Percentiles rank a stretch among this genome's conserved stretches.
Conservation (phyloP, 2,888 invertebrate genomes). For the Polydrusus pterygomalis region DNA sequence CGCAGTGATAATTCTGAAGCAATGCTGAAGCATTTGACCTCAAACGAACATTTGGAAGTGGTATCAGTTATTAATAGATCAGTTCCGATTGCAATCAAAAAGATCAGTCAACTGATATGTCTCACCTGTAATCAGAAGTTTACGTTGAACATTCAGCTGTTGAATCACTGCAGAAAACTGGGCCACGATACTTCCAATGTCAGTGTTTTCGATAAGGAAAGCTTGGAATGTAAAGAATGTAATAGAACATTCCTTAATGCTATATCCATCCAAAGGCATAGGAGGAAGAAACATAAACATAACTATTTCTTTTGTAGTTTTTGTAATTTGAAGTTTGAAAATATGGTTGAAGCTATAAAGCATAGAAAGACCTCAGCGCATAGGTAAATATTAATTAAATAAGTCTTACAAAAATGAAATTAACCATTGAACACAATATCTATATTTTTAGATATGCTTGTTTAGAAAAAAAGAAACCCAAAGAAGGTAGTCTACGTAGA, state of each 20-base stretch:
- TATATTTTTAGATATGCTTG: slow-evolving; percentile 72
- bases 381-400: slow-evolving; percentile 59
- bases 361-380: slow-evolving; percentile 82
- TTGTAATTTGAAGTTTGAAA: slow-evolving; percentile 79
- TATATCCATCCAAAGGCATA: slow-evolving; percentile 80
- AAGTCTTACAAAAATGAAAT: neutral
- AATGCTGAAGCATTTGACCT: slow-evolving; percentile 82
- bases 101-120: slow-evolving; percentile 79
- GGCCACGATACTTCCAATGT: slow-evolving; percentile 65
- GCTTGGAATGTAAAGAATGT: slow-evolving; percentile 77
- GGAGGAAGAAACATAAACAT: slow-evolving; percentile 77
- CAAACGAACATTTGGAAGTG: slow-evolving; percentile 82
- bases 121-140: slow-evolving; percentile 81
- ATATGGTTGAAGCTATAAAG: slow-evolving; percentile 76
- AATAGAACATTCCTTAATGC: slow-evolving; percentile 78
- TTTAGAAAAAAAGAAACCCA: slow-evolving; percentile 68
- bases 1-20: slow-evolving; percentile 77
- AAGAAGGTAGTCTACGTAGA: slow-evolving; percentile 70
- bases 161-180: slow-evolving; percentile 75
- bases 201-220: slow-evolving; percentile 74
- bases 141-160: slow-evolving; percentile 84
- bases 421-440: too few species aligned
- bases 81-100: slow-evolving; percentile 85
- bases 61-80: slow-evolving; percentile 85
- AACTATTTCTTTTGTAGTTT: slow-evolving; percentile 80